Conservation (phyloP, 2,888 invertebrate genomes). For the Timema podura region DNA sequence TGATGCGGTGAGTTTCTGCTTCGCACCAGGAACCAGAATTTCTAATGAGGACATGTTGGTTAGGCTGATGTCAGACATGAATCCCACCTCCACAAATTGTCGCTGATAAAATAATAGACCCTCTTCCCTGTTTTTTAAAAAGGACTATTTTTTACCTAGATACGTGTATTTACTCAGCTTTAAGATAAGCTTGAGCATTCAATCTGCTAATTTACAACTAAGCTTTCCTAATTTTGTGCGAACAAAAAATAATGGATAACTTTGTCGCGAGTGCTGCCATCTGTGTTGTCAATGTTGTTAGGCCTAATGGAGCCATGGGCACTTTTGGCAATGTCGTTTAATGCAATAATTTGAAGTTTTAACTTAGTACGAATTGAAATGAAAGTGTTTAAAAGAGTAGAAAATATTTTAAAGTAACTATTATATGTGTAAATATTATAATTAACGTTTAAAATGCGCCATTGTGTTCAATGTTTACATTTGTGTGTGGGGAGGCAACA, state of each 20-base stretch:
- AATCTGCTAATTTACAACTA: no score
- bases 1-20: slow-evolving; percentile 41
- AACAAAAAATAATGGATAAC: slow-evolving; percentile 29
- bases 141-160: no score
- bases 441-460: slow-evolving; percentile 20
- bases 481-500: slow-evolving; percentile 28
- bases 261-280: slow-evolving; percentile 64
- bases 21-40: slow-evolving; percentile 44
- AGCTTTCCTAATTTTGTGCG: no score
- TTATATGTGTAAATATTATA: slow-evolving; percentile 19
- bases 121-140: not conserved
- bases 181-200: no score
- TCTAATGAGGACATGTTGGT: slow-evolving; percentile 55
- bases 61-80: slow-evolving; percentile 45
- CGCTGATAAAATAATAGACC: not conserved
- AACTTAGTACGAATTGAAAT: slow-evolving; percentile 16
- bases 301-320: slow-evolving; percentile 54
- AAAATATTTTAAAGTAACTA: slow-evolving; percentile 16
- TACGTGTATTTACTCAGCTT: no score
- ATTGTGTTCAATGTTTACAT: slow-evolving; percentile 32
- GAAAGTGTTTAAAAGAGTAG: slow-evolving; percentile 13
- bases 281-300: slow-evolving; percentile 78
- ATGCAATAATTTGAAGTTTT: slow-evolving; percentile 25
- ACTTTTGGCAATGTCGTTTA: slow-evolving; percentile 28
- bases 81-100: slow-evolving; percentile 23